A percentile compares a stretch with the other conserved stretches of the same genome.
phyloP scores from a whole-genome alignment of 2,113 vertebrate genomes.

The Muntiacus reevesi region DNA sequence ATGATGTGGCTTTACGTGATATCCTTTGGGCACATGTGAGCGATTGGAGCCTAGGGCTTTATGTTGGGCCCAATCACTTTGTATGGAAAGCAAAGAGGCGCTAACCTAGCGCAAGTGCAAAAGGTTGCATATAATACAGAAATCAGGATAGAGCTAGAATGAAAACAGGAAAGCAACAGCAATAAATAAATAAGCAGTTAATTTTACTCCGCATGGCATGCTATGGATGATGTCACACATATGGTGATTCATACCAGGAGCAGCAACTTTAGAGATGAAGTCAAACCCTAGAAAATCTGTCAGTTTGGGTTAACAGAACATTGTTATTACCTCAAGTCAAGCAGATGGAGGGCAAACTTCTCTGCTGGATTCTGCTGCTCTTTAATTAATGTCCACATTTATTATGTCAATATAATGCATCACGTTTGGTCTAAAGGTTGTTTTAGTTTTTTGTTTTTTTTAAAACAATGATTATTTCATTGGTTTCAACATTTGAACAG shows the following conservation, averaged over 20 bases:
- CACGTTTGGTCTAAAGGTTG: slow-evolving; percentile 74
- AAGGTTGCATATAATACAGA: not conserved
- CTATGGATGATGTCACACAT: slow-evolving; percentile 80
- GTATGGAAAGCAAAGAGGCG: not conserved
- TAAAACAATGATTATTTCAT: slow-evolving; percentile 78
- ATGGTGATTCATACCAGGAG: slow-evolving; percentile 78
- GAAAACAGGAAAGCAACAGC: slow-evolving; percentile 2
- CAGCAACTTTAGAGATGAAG: slow-evolving; percentile 76
- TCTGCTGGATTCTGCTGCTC: slow-evolving; percentile 84
- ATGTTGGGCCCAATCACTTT: not conserved
- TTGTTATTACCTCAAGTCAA: slow-evolving; percentile 88
- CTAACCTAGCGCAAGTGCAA: not conserved
- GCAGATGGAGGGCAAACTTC: slow-evolving; percentile 87
- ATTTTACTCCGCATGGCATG: slow-evolving; percentile 50
- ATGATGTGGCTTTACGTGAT: not conserved
- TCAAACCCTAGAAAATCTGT: slow-evolving; percentile 85
- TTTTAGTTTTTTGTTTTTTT: slow-evolving; percentile 67
- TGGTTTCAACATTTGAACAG: slow-evolving; percentile 77
- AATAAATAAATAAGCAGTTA: slow-evolving; percentile 13
- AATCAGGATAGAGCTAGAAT: not conserved
- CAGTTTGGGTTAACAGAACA: slow-evolving; percentile 83
- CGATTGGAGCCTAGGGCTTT: not conserved
- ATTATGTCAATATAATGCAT: slow-evolving; percentile 87
- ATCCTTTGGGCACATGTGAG: not conserved
- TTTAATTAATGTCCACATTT: slow-evolving; percentile 89